Percentiles rank a stretch among this genome's conserved stretches.
These are phyloP conservation scores for Pollenia angustigena DNA, from an alignment of 2,888 invertebrate genomes.

Conservation along the genomic window DNA sequence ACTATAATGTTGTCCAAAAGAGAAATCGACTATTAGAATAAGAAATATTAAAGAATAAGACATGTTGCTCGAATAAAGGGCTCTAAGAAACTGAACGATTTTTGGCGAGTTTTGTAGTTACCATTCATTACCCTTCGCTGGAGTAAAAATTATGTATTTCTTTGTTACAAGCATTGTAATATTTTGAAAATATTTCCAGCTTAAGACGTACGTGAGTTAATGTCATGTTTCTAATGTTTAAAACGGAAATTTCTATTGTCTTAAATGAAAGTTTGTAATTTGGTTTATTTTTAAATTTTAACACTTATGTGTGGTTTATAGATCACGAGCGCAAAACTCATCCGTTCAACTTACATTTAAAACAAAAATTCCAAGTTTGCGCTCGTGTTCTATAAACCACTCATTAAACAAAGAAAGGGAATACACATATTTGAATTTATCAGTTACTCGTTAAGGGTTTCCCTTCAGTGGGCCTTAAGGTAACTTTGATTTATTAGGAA, in stretches of 20 bases:
- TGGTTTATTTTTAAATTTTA: not conserved
- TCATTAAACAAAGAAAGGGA: not conserved
- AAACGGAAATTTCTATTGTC: not conserved
- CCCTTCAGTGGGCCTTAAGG: no score
- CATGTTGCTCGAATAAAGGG: slow-evolving; percentile 42
- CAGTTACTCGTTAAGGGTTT: not conserved
- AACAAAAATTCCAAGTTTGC: no score
- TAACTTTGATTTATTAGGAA: no score
- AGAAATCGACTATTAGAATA: not conserved
- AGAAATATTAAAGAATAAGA: not conserved
- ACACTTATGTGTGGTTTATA: no score
- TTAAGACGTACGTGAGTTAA: slow-evolving; percentile 11
- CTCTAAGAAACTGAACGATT: slow-evolving; percentile 19
- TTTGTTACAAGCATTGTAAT: slow-evolving; percentile 12
- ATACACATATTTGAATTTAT: not conserved
- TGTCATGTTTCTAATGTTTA: not conserved
- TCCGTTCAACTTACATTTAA: no score
- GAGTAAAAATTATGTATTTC: not conserved
- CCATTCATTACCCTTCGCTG: not conserved
- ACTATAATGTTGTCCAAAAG: not conserved
- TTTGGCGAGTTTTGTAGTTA: not conserved
- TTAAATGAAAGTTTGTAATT: not conserved
- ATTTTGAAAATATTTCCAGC: not conserved
- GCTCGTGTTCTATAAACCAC: no score
- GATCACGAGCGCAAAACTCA: no score